A percentile compares a stretch with the other conserved stretches of the same genome.
Evolutionary conservation across 1,140 invertebrate genomes (phyloP).

Genomic region (Uloborus diversus): DNA sequence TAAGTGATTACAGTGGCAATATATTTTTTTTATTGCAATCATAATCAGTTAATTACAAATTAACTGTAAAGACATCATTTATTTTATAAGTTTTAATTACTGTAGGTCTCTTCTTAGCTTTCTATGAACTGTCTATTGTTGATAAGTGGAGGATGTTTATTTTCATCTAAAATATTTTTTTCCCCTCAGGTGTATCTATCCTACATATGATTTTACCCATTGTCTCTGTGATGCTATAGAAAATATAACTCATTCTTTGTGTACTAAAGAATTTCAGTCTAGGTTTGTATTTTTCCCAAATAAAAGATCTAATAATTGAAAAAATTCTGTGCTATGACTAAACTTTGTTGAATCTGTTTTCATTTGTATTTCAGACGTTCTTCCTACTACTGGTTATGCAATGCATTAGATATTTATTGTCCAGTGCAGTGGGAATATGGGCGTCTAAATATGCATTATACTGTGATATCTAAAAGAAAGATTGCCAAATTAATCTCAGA

Average conservation of each 20-base stretch:
- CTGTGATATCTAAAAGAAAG: constrained; percentile 98
- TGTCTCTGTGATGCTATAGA: constrained; percentile 99
- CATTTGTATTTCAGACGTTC: constrained; percentile 74
- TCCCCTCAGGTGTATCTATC: constrained; percentile 92
- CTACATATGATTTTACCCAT: constrained; percentile 99
- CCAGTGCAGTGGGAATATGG: constrained; percentile 99
- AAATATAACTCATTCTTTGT: constrained; percentile 97
- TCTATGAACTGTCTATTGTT: too few species aligned
- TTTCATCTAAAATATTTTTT: too few species aligned
- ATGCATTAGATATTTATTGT: constrained; percentile 95
- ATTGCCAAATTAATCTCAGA: constrained; percentile 93
- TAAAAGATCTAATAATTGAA: background rate
- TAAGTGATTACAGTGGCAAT: too few species aligned
- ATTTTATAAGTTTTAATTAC: too few species aligned
- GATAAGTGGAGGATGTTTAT: too few species aligned
- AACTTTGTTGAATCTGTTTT: constrained; percentile 3
- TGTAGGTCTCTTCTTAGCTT: too few species aligned
- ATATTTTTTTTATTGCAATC: too few species aligned
- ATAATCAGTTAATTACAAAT: too few species aligned
- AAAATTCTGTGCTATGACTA: constrained; percentile 12
- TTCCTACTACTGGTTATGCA: constrained; percentile 99
- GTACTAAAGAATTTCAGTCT: constrained; percentile 99
- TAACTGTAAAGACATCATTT: too few species aligned
- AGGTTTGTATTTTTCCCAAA: constrained; percentile 67
- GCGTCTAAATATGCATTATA: constrained; percentile 94